Base-by-base conservation (phyloP, 2,888 invertebrate species). In the Tetragonisca angustula region DNA sequence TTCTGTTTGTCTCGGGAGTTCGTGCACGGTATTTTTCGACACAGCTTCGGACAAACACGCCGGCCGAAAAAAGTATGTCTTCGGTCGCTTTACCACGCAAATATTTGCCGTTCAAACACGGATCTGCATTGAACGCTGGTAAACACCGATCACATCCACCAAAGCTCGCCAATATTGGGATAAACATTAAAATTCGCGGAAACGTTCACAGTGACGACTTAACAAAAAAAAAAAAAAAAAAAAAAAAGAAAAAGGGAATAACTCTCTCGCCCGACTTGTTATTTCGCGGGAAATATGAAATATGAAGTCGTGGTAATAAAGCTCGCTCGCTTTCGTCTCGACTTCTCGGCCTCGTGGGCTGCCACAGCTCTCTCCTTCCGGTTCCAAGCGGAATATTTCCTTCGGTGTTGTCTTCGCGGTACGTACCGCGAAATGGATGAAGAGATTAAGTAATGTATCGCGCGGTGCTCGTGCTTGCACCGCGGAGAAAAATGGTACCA, bases 321-420 rank as follows among this genome's bases (percentile, higher is more conserved):
- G 71, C 71, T 77, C 56, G 24, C 24, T 80, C 70, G 59, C 36
- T 79, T 76, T 27, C 79, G 50, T 9, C 36, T 36, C 21, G 69
- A 69, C 76, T 69, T 76, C 59, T 69, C 24, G 79, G 79, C 69
- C n/a, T n/a, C 78, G 75, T 50, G 78, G 75, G 76, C 78, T 67
- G 21, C 76, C 67, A 75, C 32, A 4, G 32, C 56, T 67, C 56
- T 67, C 56, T 27, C 9, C 17, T 49, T 24, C 49, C 43, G 43
- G 21, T 54, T 56, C 56, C 21, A 50, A 13, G 24, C 1, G 36
- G 36, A 32, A 2, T 43, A 27, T 50, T 50, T 68, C 21, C 68
- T 68, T 68, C 50, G 49, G 19, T 50, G 19, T 50, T 27, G 50
- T 68, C 68, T 68, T 50, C 3, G 0, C 27, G 3, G 21, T 17